Evolutionary conservation across 2,888 invertebrate genomes (phyloP), one percentile per base, ranked within the genome.

Genomic region (Epinotia demarniana): DNA sequence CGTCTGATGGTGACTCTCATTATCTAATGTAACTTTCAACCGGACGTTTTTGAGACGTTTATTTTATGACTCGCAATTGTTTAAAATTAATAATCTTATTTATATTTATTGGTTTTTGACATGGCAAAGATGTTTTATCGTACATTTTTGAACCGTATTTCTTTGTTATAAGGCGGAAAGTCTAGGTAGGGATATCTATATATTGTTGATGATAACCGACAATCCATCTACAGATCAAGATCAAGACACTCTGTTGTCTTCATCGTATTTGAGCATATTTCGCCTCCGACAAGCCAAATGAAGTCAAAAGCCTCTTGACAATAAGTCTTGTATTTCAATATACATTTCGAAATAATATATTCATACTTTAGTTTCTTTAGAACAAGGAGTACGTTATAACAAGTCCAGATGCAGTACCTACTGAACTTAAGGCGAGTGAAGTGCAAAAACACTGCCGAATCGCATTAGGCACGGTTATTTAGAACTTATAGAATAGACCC

Each of bases 401-500:
- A 16, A 33, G n/a, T 1, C 53, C 6, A 55, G 39, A 33, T 53
- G 18, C 49, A 60, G 16, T 67, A 43, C 12, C 11, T 67, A 43
- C 12, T 12, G 57, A 63, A 33, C 70, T 55, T 53, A 71, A 11
- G 58, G 57, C 57, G 68, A 19, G 11, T 57, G 55, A 53, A 60
- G 18, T 39, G 33, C 46, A 57, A 62, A 77, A 75, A 75, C 68
- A 76, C 69, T 63, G 43, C 57, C 53, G 55, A 72, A 77, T 79
- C 46, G 74, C 73, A 76, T 73, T 75, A 61, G 58, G 27, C 63
- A 60, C 39, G 55, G 68, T 79, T 79, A 78, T 77, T 77, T 75
- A 73, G 75, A 75, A 71, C 77, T 80, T 79, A 73, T 78, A 80
- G 78, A 80, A 80, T 80, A 79, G 79, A 78, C 78, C 76, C 73